Evolutionary conservation across 2,113 vertebrate genomes (phyloP), one percentile per base, ranked within the genome.

Genomic region (Datnioides undecimradiatus): DNA sequence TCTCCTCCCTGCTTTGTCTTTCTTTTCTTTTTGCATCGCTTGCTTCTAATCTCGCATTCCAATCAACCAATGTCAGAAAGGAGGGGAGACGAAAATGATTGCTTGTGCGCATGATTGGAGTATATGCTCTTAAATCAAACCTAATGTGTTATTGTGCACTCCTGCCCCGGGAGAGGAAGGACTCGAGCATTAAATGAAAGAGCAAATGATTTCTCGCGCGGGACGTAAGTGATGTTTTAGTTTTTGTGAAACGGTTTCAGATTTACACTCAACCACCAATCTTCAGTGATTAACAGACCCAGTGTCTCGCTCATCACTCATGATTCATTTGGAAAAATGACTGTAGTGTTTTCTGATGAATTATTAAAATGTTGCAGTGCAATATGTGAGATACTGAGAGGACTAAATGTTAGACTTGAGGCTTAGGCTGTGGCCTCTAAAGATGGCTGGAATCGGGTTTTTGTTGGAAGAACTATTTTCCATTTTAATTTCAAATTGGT

Each of bases 41-140:
- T 67, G 14, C n/a, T 64, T 73, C 59, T 31, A 55, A 64, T 46
- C 25, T 38, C 0, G 19, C 48, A 23, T 71, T 71, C 76, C n/a
- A 66, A 57, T 75, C 77, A 46, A 21, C 1, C 41, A 63, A 8
- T 1, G 2, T 33, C 11, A 14, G 17, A 34, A 59, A 46, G 52
- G 40, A 48, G 69, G 40, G 21, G 64, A 48, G 57, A 67, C 6
- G 5, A 57, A 80, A 73, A 48, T 17, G 3, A 31, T 69, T 38
- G 13, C 10, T 21, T 38, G 17, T 25, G 23, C 33, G 58, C 51
- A 69, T 38, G 38, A 77, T 45, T 40, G 54, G 55, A 54, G 43
- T 4, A 4, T 2, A 8, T 45, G 5, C 63, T 76, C 40, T 55
- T 55, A 45, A 80, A 71, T 79, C 82, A 73, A 49, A 68, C 12